phyloP scores from a whole-genome alignment of 92 coral and sea anemone species.

The Paramuricea clavata region DNA sequence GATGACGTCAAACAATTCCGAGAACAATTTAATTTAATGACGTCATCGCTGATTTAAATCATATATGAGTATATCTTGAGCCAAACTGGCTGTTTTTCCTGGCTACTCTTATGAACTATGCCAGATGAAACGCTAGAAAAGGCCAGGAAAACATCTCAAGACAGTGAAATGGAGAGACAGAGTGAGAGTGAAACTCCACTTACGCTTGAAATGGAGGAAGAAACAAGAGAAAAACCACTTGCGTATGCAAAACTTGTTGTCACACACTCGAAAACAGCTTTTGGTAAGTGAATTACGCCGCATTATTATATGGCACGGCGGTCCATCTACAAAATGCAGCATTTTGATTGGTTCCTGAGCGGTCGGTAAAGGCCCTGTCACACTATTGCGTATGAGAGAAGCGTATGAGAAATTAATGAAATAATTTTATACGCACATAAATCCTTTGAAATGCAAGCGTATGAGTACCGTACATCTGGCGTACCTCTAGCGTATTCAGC shows the following conservation, averaged over 20 bases:
- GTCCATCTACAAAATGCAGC: not conserved
- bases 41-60: not conserved
- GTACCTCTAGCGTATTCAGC: too few relatives aligned
- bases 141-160: not conserved
- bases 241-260: not conserved
- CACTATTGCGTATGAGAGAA: too few relatives aligned
- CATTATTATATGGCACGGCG: not conserved
- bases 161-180: not conserved
- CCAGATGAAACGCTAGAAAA: not conserved
- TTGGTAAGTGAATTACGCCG: not conserved
- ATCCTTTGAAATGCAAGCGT: too few relatives aligned
- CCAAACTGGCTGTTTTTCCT: not conserved
- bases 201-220: not conserved
- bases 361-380: too few relatives aligned
- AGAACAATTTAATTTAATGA: too few relatives aligned
- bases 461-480: too few relatives aligned
- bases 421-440: too few relatives aligned
- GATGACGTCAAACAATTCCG: too few relatives aligned
- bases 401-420: too few relatives aligned
- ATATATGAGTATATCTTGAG: not conserved
- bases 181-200: slow-evolving; percentile 6
- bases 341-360: too few relatives aligned
- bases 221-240: not conserved
- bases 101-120: not conserved
- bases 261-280: not conserved